Percentiles rank a stretch among this genome's conserved stretches.
phyloP scores from a whole-genome alignment of 2,888 invertebrate genomes.

The Acleris emargana region DNA sequence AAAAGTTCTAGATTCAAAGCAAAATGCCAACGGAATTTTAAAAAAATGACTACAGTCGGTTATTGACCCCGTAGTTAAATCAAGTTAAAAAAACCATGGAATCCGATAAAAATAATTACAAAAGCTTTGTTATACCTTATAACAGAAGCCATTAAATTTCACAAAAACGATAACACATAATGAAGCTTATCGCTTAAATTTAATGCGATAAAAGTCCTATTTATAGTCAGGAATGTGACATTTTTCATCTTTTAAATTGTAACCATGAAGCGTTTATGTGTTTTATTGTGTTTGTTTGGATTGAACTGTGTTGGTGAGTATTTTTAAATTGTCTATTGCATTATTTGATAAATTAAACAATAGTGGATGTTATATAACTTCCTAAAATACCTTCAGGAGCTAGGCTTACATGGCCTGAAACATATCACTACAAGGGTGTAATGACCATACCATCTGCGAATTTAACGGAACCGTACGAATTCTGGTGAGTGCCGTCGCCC shows the following conservation, averaged over 20 bases:
- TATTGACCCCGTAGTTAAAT: too few species aligned
- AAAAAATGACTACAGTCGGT: too few species aligned
- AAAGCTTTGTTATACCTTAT: too few species aligned
- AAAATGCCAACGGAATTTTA: too few species aligned
- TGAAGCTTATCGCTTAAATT: too few species aligned
- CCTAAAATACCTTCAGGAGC: conserved; percentile 13
- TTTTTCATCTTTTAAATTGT: neutral
- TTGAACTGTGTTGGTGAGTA: conserved; percentile 2
- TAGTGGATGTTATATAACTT: too few species aligned
- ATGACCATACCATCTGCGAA: conserved; percentile 35
- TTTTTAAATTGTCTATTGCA: neutral
- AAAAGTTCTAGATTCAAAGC: too few species aligned
- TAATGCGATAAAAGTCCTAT: neutral
- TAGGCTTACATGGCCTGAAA: conserved; percentile 30
- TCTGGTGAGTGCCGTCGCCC: conserved; percentile 39
- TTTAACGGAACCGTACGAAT: conserved; percentile 37
- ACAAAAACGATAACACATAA: too few species aligned
- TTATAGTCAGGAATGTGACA: neutral
- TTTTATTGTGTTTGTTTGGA: conserved; percentile 10
- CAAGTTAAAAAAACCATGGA: too few species aligned
- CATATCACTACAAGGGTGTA: conserved; percentile 38
- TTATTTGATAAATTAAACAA: too few species aligned
- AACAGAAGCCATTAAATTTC: too few species aligned
- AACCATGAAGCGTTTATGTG: neutral
- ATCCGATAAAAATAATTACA: too few species aligned